Base-by-base conservation (phyloP, 2,113 vertebrate genomes). In the Cochlearius cochlearius region DNA sequence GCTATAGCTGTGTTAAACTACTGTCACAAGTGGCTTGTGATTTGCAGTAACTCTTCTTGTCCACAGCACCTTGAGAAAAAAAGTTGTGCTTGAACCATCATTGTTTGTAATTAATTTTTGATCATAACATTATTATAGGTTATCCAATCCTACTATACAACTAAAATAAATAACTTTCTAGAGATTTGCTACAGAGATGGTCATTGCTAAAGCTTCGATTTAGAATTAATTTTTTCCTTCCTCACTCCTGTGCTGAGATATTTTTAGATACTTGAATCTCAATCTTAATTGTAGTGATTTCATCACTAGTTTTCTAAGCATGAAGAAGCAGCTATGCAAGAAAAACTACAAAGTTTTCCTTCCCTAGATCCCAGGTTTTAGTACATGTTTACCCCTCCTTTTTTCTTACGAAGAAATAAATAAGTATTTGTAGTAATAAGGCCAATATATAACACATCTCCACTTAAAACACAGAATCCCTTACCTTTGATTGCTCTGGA, bases 401-500 rank as follows among this genome's bases (percentile, higher is more conserved):
- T 86, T 94, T 94, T 86, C 60, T 90, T 81, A 78, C 22, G 30
- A 88, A 95, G 88, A 94, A 88, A 95, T 43, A 89, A 76, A 58
- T 86, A 94, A 73, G 36, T 47, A 55, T 86, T 96, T 95, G 87
- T 81, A 96, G 90, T 94, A 96, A 88, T 90, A 95, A 86, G 87
- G 78, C 88, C 5, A 41, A 71, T 87, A 96, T 10, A 66, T 41
- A 87, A 43, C 23, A 94, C 38, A 76, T 49, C 86, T 91, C 82
- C 93, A 90, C 83, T 89, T 78, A 95, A 88, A 94, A 88, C 43
- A 77, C 80, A 81, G 88, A 96, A 97, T 92, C 69, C 72, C 94
- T 97, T 98, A 99, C 99, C 99, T 99, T 99, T 87, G 99, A 99
- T 97, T 99, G 99, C 86, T 99, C 99, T 50, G 99, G 99, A 98